Conservation (phyloP, 2,888 invertebrate species). For the Epirrhoe alternata region DNA sequence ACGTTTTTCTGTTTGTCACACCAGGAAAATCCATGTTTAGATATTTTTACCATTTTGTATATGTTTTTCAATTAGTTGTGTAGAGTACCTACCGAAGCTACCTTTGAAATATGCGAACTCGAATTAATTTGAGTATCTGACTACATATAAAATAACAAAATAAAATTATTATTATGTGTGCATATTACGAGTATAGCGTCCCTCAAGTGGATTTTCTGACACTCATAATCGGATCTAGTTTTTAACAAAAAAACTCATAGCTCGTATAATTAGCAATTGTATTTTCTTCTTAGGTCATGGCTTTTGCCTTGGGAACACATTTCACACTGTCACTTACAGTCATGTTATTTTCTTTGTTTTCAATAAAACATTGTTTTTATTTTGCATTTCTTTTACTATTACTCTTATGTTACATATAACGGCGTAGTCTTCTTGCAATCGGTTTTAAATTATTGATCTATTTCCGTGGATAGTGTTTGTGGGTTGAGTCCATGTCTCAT, state of each 20-base stretch:
- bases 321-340: slow-evolving; percentile 11
- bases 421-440: background rate
- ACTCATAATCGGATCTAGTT: background rate
- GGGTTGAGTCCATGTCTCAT: slow-evolving; percentile 10
- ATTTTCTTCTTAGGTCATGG: slow-evolving; percentile 2
- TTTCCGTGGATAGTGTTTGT: slow-evolving; percentile 13
- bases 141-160: no score
- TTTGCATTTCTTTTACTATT: background rate
- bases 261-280: background rate
- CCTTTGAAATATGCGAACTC: no score
- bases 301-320: slow-evolving; percentile 1
- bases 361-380: background rate
- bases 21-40: no score
- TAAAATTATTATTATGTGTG: no score
- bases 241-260: background rate
- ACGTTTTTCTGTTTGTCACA: background rate
- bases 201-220: no score
- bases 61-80: no score
- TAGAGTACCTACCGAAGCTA: no score
- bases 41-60: no score
- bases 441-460: slow-evolving; percentile 12
- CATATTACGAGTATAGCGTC: no score
- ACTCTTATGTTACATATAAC: background rate
- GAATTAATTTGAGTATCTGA: no score
- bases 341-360: slow-evolving; percentile 1